Base-by-base conservation (phyloP, 2,888 invertebrate species). In the Drosophila putrida region DNA sequence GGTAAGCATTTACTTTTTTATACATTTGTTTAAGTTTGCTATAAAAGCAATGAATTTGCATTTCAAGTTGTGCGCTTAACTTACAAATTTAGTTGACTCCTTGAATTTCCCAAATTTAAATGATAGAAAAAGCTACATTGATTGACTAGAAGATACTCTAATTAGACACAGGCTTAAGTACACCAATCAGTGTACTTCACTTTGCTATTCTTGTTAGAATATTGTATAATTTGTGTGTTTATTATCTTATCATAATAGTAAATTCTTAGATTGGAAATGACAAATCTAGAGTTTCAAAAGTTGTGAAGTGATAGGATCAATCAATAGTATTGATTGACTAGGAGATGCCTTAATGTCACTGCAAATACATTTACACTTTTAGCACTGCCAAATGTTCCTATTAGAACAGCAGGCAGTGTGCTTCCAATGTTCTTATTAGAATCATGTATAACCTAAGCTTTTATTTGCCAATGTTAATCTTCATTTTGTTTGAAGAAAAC, bases 1-100 rank as follows among this genome's bases (percentile, higher is more conserved):
- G 75, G 75, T 78, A 75, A 74, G 75, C 46, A 50, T 47, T 64
- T 61, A 43, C 41, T 67, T 31, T 60, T 15, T 43, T 39, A 11
- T 60, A 6, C n/a, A n/a, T n/a, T n/a, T 27, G 9, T 41, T 44
- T 11, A 38, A 20, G 25, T 41, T 15, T 20, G 25, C 58, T 15
- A 36, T 59, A 20, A 15, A 44, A 31, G 15, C 8, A 8, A 31
- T 27, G 11, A 31, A 59, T 62, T 62, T 62, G 36, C 46, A 61
- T 65, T 54, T 47, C 41, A 43, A 59, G 33, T 66, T 73, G 66
- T 57, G 55, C 28, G 71, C 66, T 9, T 41, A 39, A 35, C 27
- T 27, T 38, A 41, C 36, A 38, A 35, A 49, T 20, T 44, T 35
- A 33, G 25, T 38, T 41, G 33, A 38, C 39, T 57, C 55, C 72